phyloP scores from a whole-genome alignment of 2,888 invertebrate genomes.

The Lasiommata megera region DNA sequence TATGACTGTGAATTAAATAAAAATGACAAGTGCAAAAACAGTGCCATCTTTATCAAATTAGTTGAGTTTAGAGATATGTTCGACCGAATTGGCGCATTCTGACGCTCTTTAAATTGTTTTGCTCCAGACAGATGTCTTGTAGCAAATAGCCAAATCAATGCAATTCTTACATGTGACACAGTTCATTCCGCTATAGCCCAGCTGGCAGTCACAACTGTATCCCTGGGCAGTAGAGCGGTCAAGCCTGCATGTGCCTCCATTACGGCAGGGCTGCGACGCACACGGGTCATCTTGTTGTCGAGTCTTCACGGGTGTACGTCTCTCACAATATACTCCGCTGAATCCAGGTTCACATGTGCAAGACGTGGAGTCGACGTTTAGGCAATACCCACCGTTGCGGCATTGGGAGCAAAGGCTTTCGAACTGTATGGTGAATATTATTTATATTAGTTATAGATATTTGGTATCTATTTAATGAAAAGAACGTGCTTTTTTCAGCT shows the following conservation, averaged over 20 bases:
- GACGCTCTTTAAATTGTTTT: no score
- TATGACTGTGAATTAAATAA: no score
- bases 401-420: constrained; percentile 81
- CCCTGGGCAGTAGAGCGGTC: constrained; percentile 55
- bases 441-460: neutral
- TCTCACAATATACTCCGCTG: constrained; percentile 64
- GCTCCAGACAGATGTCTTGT: no score
- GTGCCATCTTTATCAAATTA: no score
- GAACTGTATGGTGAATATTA: constrained; percentile 31
- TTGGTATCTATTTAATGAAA: no score
- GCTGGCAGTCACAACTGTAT: constrained; percentile 90
- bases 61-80: no score
- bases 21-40: no score
- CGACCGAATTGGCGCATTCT: no score
- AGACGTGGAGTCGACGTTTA: constrained; percentile 66
- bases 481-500: no score
- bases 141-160: neutral
- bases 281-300: constrained; percentile 68
- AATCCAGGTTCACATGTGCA: constrained; percentile 79
- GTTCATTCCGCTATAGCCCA: constrained; percentile 88
- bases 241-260: constrained; percentile 88
- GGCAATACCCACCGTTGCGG: constrained; percentile 84
- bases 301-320: constrained; percentile 56
- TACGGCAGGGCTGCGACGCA: constrained; percentile 87
- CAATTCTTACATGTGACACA: constrained; percentile 88